Percentiles rank a stretch among this genome's conserved stretches.
These are phyloP conservation scores for Luperina testacea DNA, from an alignment of 2,888 invertebrate species.

Conservation along the genomic window DNA sequence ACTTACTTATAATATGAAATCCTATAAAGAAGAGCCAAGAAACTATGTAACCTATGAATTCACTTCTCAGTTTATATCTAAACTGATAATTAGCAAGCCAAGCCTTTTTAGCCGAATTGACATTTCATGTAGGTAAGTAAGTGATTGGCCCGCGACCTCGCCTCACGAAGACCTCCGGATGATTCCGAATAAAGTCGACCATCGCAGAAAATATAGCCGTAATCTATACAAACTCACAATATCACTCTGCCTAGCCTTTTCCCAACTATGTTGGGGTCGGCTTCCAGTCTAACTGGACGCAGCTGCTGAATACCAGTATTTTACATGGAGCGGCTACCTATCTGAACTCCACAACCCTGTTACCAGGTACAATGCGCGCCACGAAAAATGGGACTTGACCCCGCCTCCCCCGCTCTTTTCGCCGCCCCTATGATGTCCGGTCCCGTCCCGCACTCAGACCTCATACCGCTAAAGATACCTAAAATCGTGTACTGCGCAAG, in stretches of 20 bases:
- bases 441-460: too few relatives aligned
- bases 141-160: slow-evolving; percentile 28
- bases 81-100: slow-evolving; percentile 3
- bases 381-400: too few relatives aligned
- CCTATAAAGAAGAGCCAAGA: neutral
- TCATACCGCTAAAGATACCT: too few relatives aligned
- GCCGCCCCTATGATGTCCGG: too few relatives aligned
- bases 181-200: neutral
- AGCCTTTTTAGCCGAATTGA: slow-evolving; percentile 4
- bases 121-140: slow-evolving; percentile 38
- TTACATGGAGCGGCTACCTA: neutral
- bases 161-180: neutral
- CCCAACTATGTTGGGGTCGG: neutral
- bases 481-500: too few relatives aligned
- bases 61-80: neutral
- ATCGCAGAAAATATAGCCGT: neutral
- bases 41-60: neutral
- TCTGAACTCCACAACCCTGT: neutral
- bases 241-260: neutral
- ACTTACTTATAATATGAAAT: too few relatives aligned
- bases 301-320: neutral
- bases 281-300: neutral
- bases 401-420: too few relatives aligned
- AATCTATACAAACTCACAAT: neutral
- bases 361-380: too few relatives aligned